Conservation (phyloP, 1,140 invertebrate genomes). For the Plodia interpunctella region DNA sequence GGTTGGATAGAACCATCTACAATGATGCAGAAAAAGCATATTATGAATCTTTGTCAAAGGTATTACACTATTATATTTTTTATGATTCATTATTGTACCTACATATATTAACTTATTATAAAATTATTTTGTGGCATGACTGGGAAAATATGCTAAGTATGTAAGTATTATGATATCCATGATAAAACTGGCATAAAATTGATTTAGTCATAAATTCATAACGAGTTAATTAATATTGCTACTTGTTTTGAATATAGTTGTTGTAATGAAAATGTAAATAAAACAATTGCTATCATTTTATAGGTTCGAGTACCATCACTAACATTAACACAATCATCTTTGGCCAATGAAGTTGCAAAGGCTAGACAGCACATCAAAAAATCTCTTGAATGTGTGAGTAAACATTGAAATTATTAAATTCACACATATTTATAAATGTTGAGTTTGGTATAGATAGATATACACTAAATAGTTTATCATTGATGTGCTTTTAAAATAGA, state of each 20-base stretch:
- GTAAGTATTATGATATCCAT: no score
- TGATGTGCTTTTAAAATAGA: constrained; percentile 19
- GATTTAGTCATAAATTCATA: no score
- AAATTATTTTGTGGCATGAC: no score
- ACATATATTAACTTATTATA: no score
- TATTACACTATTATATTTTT: constrained; percentile 22
- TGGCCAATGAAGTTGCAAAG: constrained; percentile 82
- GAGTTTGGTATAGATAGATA: constrained; percentile 26
- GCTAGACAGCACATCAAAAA: constrained; percentile 82
- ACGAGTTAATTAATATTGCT: no score
- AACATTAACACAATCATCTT: constrained; percentile 57
- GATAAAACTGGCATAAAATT: no score
- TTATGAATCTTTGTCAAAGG: constrained; percentile 79
- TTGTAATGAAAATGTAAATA: no score
- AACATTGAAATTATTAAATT: constrained; percentile 24
- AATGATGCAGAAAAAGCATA: constrained; percentile 80
- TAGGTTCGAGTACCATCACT: constrained; percentile 47
- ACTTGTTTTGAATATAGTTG: no score
- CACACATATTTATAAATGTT: constrained; percentile 23
- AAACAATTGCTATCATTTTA: not conserved
- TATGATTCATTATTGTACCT: no score
- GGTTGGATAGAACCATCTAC: constrained; percentile 79
- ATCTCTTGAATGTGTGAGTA: constrained; percentile 81
- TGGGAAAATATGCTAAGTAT: no score
- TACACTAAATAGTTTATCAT: constrained; percentile 19